Evolutionary conservation across 2,888 invertebrate genomes (phyloP), one percentile per base, ranked within the genome.

Genomic region (Eurois occulta): DNA sequence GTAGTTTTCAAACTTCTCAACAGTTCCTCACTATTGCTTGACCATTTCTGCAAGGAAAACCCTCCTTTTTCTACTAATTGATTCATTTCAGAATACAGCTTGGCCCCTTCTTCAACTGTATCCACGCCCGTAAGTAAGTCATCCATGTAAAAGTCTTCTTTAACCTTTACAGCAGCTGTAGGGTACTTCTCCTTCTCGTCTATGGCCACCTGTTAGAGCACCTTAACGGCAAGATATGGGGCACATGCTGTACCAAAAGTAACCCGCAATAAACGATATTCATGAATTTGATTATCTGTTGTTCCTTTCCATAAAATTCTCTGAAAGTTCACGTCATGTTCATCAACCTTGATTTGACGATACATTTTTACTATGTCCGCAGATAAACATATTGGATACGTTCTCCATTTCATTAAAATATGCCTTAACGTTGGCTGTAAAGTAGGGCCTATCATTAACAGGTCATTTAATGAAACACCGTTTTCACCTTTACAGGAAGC

Each of bases 321-420:
- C 2, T 62, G 72, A 21, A 46, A 72, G 43, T 72, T 60, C 0
- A 62, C 18, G 35, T 72, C 71, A 0, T n/a, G 8, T n/a, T 72
- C 32, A 35, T 43, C 43, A 10, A 72, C 71, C 6, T 72, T 72
- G 24, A 72, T 62, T 60, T 72, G 60, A 0, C 60, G 71, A 1
- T 72, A 72, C 60, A 62, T 72, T 43, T 72, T 62, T 1, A 60
- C 60, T 1, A 71, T 71, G 18, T 62, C 71, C 6, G 60, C 71
- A 16, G 60, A 62, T 46, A 72, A 72, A 58, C 41, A 70, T 0
- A 70, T 58, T 41, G 58, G 70, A 41, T 58, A 70, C 4, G 1
- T 0, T 28, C 70, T 70, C 69, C 52, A 69, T 55, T 69, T 69
- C 28, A 70, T 4, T 1, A 43, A 60, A 32, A 60, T 60, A 8